Conservation (phyloP, 2,888 invertebrate species). For the Sarcophaga caerulescens region DNA sequence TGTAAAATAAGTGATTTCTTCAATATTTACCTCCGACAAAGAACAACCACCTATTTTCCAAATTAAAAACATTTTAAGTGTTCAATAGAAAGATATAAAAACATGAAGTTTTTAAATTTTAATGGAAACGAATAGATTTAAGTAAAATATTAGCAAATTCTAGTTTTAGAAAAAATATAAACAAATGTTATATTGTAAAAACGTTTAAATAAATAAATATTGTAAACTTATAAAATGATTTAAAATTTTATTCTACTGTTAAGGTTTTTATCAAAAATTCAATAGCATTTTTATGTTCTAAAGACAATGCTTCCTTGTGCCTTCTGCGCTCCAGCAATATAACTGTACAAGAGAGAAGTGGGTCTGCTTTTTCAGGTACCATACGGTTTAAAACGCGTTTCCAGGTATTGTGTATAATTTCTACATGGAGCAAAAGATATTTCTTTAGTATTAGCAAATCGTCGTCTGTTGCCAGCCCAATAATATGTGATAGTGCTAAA, state of each 20-base stretch:
- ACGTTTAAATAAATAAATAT: conserved; percentile 34
- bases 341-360: conserved; percentile 67
- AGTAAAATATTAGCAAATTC: conserved; percentile 43
- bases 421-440: conserved; percentile 74
- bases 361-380: conserved; percentile 78
- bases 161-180: conserved; percentile 45
- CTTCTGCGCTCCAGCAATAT: conserved; percentile 53
- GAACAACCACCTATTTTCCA: conserved; percentile 60
- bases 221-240: neutral
- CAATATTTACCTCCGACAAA: conserved; percentile 46
- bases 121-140: conserved; percentile 43
- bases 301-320: neutral
- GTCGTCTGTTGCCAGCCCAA: conserved; percentile 83
- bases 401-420: conserved; percentile 77
- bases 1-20: conserved; percentile 40
- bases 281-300: conserved; percentile 60
- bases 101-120: neutral
- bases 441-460: conserved; percentile 83
- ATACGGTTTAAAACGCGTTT: conserved; percentile 79
- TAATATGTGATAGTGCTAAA: conserved; percentile 87
- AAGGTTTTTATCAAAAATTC: conserved; percentile 56
- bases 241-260: conserved; percentile 31
- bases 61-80: conserved; percentile 51
- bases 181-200: conserved; percentile 43
- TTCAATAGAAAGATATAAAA: conserved; percentile 50